Conservation (phyloP, 2,113 vertebrate species). For the Phasianus colchicus region DNA sequence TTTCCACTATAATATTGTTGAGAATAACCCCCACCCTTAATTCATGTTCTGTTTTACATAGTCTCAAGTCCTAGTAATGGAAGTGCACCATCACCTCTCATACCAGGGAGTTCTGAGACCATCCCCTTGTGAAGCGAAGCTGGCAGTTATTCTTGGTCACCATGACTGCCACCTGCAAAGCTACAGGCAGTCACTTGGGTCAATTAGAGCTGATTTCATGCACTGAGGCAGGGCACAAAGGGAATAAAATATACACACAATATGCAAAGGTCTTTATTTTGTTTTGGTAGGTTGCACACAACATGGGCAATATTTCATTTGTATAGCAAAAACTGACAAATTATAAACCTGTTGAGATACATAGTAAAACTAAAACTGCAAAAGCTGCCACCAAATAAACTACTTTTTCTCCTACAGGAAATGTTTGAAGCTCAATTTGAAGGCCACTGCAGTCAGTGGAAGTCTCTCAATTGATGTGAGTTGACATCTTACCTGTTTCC, state of each 20-base stretch:
- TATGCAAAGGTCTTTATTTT: not conserved
- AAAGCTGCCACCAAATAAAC: not conserved
- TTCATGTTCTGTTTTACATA: not conserved
- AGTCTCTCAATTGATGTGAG: not conserved
- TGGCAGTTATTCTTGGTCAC: not conserved
- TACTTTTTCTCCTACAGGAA: not conserved
- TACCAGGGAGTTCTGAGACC: not conserved
- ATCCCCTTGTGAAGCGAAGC: not conserved
- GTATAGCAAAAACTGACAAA: not conserved
- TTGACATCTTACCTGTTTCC: not conserved
- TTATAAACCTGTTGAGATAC: not conserved
- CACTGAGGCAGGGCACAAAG: accelerated
- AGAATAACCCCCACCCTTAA: not conserved
- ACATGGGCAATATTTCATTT: not conserved
- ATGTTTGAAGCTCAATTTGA: not conserved
- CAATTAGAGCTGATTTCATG: not conserved
- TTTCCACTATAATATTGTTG: not conserved
- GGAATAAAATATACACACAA: not conserved
- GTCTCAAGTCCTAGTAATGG: not conserved
- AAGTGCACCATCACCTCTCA: not conserved
- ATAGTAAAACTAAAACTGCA: not conserved
- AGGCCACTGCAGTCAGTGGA: not conserved
- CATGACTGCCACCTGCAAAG: not conserved
- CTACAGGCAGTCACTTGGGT: not conserved
- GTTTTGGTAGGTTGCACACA: not conserved